These are phyloP conservation scores for Sicus ferrugineus DNA, from an alignment of 2,888 invertebrate species.

Conservation along the genomic window DNA sequence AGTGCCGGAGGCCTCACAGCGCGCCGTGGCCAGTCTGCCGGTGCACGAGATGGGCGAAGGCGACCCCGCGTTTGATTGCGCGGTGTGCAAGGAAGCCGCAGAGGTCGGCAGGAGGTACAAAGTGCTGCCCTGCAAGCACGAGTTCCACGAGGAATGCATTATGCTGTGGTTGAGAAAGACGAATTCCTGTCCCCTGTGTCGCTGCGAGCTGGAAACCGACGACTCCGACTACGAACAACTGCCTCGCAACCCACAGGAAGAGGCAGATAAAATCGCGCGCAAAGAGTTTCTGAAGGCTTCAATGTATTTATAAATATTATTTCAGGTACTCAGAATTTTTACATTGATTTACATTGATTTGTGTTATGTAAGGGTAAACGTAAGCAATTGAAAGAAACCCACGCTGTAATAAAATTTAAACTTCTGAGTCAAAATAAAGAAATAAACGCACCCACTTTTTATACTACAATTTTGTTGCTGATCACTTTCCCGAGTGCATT, in stretches of 20 bases:
- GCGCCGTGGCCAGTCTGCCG: slow-evolving; percentile 72
- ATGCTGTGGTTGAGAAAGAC: slow-evolving; percentile 86
- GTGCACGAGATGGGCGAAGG: slow-evolving; percentile 67
- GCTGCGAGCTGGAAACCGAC: slow-evolving; percentile 85
- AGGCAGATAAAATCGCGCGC: slow-evolving; percentile 74
- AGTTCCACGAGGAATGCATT: slow-evolving; percentile 81
- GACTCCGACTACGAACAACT: slow-evolving; percentile 85
- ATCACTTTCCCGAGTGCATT: too few relatives aligned
- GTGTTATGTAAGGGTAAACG: too few relatives aligned
- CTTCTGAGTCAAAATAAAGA: too few relatives aligned
- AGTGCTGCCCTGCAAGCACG: slow-evolving; percentile 82
- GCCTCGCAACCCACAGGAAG: slow-evolving; percentile 78
- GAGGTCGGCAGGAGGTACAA: slow-evolving; percentile 72
- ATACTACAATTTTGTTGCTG: too few relatives aligned
- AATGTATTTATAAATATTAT: slow-evolving; percentile 72
- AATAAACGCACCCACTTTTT: too few relatives aligned
- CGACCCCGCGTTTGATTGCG: slow-evolving; percentile 70
- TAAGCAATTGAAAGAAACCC: too few relatives aligned
- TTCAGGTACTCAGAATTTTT: too few relatives aligned
- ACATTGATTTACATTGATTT: too few relatives aligned
- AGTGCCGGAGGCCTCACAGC: slow-evolving; percentile 82
- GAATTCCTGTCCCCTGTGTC: slow-evolving; percentile 88
- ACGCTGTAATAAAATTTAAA: too few relatives aligned
- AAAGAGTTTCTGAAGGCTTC: slow-evolving; percentile 78
- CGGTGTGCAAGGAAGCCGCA: slow-evolving; percentile 75